Conservation (phyloP, 2,797 vertebrate genomes). For the Danio albolineatus region DNA sequence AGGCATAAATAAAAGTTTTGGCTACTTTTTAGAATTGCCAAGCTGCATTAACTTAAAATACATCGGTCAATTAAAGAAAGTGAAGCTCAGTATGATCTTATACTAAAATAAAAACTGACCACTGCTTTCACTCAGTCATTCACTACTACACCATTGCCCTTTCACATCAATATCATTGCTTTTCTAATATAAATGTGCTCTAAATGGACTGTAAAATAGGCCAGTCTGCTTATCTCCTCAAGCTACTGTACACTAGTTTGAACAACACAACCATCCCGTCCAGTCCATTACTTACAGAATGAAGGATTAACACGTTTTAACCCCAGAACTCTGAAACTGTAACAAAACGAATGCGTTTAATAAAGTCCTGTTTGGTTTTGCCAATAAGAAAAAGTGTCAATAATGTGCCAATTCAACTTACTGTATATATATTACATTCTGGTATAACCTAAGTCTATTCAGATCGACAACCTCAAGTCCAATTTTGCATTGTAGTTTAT, state of each 20-base stretch:
- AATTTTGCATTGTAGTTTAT: too few relatives aligned
- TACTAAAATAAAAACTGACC: neutral
- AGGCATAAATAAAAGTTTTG: too few relatives aligned
- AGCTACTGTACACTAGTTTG: conserved; percentile 5
- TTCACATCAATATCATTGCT: neutral
- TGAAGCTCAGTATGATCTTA: neutral
- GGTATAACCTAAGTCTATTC: too few relatives aligned
- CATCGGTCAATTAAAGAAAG: neutral
- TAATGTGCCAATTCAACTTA: too few relatives aligned
- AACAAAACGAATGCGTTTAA: too few relatives aligned
- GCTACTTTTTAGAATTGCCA: too few relatives aligned
- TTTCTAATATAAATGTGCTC: conserved; percentile 8
- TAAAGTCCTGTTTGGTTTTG: too few relatives aligned
- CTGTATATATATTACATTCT: too few relatives aligned
- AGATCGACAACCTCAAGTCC: too few relatives aligned
- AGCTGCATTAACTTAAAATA: neutral
- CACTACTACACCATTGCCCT: neutral
- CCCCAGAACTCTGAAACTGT: too few relatives aligned
- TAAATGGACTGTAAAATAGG: conserved; percentile 20
- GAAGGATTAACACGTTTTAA: neutral
- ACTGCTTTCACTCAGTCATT: neutral
- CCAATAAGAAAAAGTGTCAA: neutral
- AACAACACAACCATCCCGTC: neutral
- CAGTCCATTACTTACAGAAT: neutral
- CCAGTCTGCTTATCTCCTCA: conserved; percentile 2